phyloP scores from a whole-genome alignment of 2,888 invertebrate genomes.

The Conus canariensis region DNA sequence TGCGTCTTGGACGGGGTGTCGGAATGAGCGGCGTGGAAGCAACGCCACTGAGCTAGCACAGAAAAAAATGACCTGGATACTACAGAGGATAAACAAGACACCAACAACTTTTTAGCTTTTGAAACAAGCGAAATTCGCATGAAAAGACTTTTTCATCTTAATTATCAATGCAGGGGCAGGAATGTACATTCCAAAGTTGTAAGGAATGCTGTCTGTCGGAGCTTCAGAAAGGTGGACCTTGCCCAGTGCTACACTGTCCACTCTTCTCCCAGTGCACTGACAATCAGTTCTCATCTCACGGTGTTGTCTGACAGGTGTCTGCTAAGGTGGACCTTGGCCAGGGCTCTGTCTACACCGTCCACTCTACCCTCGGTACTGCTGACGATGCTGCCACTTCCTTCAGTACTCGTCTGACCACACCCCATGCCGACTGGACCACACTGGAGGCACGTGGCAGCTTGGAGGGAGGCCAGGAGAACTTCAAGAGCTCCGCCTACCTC shows the following conservation, averaged over 20 bases:
- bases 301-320: not conserved
- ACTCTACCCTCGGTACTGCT: not conserved
- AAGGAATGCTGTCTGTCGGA: too few relatives aligned
- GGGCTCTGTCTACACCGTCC: slow-evolving; percentile 32
- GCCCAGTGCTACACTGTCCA: not conserved
- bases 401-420: slow-evolving; percentile 33
- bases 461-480: slow-evolving; percentile 18
- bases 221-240: too few relatives aligned
- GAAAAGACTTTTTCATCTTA: too few relatives aligned
- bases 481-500: slow-evolving; percentile 37
- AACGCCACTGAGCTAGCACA: too few relatives aligned
- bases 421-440: slow-evolving; percentile 25
- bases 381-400: not conserved
- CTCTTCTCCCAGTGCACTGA: not conserved
- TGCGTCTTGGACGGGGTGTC: too few relatives aligned
- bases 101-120: too few relatives aligned
- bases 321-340: slow-evolving; percentile 33
- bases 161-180: too few relatives aligned
- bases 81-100: too few relatives aligned
- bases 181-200: too few relatives aligned
- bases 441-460: slow-evolving; percentile 21
- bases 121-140: too few relatives aligned
- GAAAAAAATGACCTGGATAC: too few relatives aligned
- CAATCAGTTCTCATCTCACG: not conserved
- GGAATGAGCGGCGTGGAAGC: too few relatives aligned